phyloP scores from a whole-genome alignment of 2,888 invertebrate genomes.

The Lampropteryx suffumata region DNA sequence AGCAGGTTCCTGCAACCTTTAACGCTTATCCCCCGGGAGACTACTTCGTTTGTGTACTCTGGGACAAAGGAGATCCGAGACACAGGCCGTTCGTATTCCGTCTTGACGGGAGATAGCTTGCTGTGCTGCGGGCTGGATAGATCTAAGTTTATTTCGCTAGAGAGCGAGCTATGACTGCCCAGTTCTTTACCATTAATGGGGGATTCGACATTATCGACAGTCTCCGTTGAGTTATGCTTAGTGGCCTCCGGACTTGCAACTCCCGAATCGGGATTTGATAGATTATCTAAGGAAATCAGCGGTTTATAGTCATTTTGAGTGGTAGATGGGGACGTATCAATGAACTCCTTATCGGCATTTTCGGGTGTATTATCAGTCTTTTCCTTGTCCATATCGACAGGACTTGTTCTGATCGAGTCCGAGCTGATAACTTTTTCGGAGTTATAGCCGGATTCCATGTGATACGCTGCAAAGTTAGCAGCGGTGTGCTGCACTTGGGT shows the following conservation, averaged over 20 bases:
- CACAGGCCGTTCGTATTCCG: slow-evolving; percentile 66
- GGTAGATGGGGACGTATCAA: slow-evolving; percentile 64
- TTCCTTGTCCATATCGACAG: slow-evolving; percentile 76
- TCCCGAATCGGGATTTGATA: slow-evolving; percentile 78
- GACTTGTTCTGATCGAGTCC: slow-evolving; percentile 74
- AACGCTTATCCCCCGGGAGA: slow-evolving; percentile 68
- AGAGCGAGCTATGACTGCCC: slow-evolving; percentile 74
- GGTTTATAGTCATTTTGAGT: slow-evolving; percentile 71
- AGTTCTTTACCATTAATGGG: slow-evolving; percentile 71
- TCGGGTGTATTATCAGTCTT: slow-evolving; percentile 83
- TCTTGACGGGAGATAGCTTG: slow-evolving; percentile 62
- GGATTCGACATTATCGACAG: slow-evolving; percentile 74
- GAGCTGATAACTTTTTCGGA: slow-evolving; percentile 77
- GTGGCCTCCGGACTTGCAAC: slow-evolving; percentile 83
- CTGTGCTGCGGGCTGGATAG: slow-evolving; percentile 76
- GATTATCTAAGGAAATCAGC: slow-evolving; percentile 63
- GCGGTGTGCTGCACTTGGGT: slow-evolving; percentile 65
- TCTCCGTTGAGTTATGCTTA: slow-evolving; percentile 81
- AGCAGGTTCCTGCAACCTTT: slow-evolving; percentile 64
- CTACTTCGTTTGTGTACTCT: slow-evolving; percentile 70
- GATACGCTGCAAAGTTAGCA: slow-evolving; percentile 75
- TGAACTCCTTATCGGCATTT: slow-evolving; percentile 79
- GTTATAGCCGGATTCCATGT: slow-evolving; percentile 87
- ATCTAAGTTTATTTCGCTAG: slow-evolving; percentile 83
- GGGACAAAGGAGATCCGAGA: slow-evolving; percentile 65